Percentiles rank a stretch among this genome's conserved stretches.
phyloP scores from a whole-genome alignment of 1,140 invertebrate species.

The Caenorhabditis brenneri region DNA sequence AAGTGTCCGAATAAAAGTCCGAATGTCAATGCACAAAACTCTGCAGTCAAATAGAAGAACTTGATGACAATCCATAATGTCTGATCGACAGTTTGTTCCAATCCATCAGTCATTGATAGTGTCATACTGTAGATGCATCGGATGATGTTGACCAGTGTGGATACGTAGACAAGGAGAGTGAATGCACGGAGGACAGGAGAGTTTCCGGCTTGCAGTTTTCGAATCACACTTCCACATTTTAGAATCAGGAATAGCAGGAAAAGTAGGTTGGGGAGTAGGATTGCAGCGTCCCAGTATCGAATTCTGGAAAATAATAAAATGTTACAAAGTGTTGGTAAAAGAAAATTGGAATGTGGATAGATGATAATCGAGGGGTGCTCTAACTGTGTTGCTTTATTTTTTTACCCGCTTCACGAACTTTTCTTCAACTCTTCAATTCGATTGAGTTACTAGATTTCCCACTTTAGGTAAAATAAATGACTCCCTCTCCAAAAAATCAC shows the following conservation, averaged over 20 bases:
- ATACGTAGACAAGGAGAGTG: conserved; percentile 41
- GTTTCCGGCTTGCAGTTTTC: conserved; percentile 16
- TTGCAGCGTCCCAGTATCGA: conserved; percentile 45
- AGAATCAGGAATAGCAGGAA: conserved; percentile 45
- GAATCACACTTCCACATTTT: conserved; percentile 11
- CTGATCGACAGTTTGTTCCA: conserved; percentile 45
- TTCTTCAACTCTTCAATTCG: too few relatives aligned
- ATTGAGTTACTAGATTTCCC: too few relatives aligned
- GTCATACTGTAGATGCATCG: conserved; percentile 41
- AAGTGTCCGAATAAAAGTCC: conserved; percentile 47
- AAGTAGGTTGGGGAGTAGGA: conserved; percentile 37
- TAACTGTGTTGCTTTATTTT: too few relatives aligned
- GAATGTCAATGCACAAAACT: conserved; percentile 49
- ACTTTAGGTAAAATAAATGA: too few relatives aligned
- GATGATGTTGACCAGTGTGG: conserved; percentile 44
- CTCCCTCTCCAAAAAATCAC: too few relatives aligned
- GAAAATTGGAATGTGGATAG: too few relatives aligned
- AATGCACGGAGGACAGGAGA: conserved; percentile 48
- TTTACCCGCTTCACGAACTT: too few relatives aligned
- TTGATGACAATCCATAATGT: conserved; percentile 45
- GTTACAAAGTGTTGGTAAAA: not conserved
- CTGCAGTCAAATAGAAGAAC: conserved; percentile 47
- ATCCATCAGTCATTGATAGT: conserved; percentile 20
- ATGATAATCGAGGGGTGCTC: too few relatives aligned
- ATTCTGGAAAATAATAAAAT: conserved; percentile 16